phyloP scores from a whole-genome alignment of 2,888 invertebrate species.

The Drosophila leonis region DNA sequence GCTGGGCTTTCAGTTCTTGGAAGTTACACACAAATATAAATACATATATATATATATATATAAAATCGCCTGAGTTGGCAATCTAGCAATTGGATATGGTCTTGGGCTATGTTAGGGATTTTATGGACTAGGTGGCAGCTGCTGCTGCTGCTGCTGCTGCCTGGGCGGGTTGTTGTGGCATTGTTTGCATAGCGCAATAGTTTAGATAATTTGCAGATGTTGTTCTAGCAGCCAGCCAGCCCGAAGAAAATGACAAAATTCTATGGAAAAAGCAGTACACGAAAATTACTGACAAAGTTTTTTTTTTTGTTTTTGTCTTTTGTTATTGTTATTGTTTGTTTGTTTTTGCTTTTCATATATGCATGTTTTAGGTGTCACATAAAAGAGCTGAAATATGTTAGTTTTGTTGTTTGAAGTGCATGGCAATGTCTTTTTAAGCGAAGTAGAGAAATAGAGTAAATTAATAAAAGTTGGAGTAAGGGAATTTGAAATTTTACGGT shows the following conservation, averaged over 20 bases:
- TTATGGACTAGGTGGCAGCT: neutral
- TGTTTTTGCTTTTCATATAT: slow-evolving; percentile 12
- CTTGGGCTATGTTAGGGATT: slow-evolving; percentile 27
- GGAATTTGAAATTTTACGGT: neutral
- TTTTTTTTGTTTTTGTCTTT: slow-evolving; percentile 3
- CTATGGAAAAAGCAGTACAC: slow-evolving; percentile 34
- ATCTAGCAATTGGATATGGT: slow-evolving; percentile 70
- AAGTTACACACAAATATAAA: slow-evolving; percentile 40
- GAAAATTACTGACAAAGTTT: slow-evolving; percentile 50
- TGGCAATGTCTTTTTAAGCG: neutral
- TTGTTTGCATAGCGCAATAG: slow-evolving; percentile 60
- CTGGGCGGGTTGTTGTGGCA: slow-evolving; percentile 25
- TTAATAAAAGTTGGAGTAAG: neutral
- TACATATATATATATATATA: neutral
- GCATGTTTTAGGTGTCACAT: slow-evolving; percentile 35
- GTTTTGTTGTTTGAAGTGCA: slow-evolving; percentile 6
- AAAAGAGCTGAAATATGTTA: slow-evolving; percentile 14
- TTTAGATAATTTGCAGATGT: slow-evolving; percentile 59
- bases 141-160: neutral
- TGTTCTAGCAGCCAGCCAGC: slow-evolving; percentile 6
- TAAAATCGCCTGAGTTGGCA: slow-evolving; percentile 62
- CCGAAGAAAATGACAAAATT: slow-evolving; percentile 46
- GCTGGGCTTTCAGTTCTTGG: slow-evolving; percentile 53
- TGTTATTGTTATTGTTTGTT: slow-evolving; percentile 20
- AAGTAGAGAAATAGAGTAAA: neutral